Evolutionary conservation across 2,888 invertebrate species (phyloP).

Genomic region (Drosophila mulleri): DNA sequence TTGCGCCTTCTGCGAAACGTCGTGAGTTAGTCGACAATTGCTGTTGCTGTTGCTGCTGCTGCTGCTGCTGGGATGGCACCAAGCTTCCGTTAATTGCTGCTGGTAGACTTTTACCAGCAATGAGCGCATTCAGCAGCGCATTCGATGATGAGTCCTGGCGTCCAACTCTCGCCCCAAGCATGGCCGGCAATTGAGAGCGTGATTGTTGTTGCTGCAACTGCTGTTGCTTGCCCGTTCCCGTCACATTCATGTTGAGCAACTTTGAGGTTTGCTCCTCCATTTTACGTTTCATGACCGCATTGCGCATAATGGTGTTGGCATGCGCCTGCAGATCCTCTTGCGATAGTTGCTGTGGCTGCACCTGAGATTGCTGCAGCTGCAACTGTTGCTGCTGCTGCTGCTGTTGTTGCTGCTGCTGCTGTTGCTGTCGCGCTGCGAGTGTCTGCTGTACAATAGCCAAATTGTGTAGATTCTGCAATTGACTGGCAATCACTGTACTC

Average conservation of each 20-base stretch:
- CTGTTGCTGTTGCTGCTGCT: slow-evolving; percentile 44
- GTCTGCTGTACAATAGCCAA: slow-evolving; percentile 82
- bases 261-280: slow-evolving; percentile 82
- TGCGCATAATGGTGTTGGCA: slow-evolving; percentile 83
- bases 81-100: slow-evolving; percentile 21
- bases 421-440: slow-evolving; percentile 72
- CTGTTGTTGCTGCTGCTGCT: slow-evolving; percentile 67
- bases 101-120: slow-evolving; percentile 53
- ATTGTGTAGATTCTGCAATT: slow-evolving; percentile 83
- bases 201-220: slow-evolving; percentile 36
- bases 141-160: slow-evolving; percentile 57
- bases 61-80: slow-evolving; percentile 44
- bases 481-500: slow-evolving; percentile 80
- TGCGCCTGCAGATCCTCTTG: slow-evolving; percentile 83
- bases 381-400: slow-evolving; percentile 49
- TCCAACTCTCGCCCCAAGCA: slow-evolving; percentile 32
- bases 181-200: slow-evolving; percentile 38
- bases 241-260: slow-evolving; percentile 72
- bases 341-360: slow-evolving; percentile 48
- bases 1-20: slow-evolving; percentile 57
- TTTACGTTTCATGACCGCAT: slow-evolving; percentile 84
- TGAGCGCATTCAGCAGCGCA: slow-evolving; percentile 63
- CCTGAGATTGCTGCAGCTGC: slow-evolving; percentile 30
- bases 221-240: slow-evolving; percentile 41
- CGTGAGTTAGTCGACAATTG: slow-evolving; percentile 41